phyloP scores from a whole-genome alignment of 1,140 invertebrate species.

The Drosophila funebris region DNA sequence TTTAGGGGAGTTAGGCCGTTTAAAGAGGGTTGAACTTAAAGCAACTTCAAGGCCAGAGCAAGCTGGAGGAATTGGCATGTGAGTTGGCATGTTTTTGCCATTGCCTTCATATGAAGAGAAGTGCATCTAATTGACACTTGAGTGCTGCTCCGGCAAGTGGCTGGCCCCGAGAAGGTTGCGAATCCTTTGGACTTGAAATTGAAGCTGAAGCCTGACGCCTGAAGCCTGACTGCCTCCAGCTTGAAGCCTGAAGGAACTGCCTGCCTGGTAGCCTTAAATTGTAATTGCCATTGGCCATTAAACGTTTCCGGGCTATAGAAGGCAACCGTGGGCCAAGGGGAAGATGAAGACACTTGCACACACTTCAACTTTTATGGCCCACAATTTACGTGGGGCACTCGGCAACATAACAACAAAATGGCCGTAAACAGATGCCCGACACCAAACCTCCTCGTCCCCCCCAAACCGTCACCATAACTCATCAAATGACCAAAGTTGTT shows the following conservation, averaged over 20 bases:
- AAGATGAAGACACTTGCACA: slow-evolving; percentile 31
- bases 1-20: slow-evolving; percentile 1
- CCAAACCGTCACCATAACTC: slow-evolving; percentile 51
- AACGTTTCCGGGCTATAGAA: slow-evolving; percentile 55
- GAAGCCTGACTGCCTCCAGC: not conserved
- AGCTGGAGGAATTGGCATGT: slow-evolving; percentile 29
- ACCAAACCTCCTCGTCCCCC: too few species aligned
- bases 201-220: not conserved
- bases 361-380: slow-evolving; percentile 52
- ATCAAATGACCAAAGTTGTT: slow-evolving; percentile 53
- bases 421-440: slow-evolving; percentile 67
- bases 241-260: not conserved
- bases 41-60: slow-evolving; percentile 42
- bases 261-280: slow-evolving; percentile 51
- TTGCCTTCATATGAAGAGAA: slow-evolving; percentile 51
- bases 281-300: slow-evolving; percentile 78
- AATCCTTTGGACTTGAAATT: slow-evolving; percentile 40
- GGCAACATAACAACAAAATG: slow-evolving; percentile 67
- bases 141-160: slow-evolving; percentile 60
- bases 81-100: slow-evolving; percentile 41
- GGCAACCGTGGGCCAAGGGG: not conserved
- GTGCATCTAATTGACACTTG: slow-evolving; percentile 81
- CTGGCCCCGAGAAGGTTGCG: slow-evolving; percentile 49
- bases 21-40: slow-evolving; percentile 42
- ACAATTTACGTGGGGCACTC: slow-evolving; percentile 71